Conservation (phyloP, 2,888 invertebrate species). For the Adelphocoris suturalis region DNA sequence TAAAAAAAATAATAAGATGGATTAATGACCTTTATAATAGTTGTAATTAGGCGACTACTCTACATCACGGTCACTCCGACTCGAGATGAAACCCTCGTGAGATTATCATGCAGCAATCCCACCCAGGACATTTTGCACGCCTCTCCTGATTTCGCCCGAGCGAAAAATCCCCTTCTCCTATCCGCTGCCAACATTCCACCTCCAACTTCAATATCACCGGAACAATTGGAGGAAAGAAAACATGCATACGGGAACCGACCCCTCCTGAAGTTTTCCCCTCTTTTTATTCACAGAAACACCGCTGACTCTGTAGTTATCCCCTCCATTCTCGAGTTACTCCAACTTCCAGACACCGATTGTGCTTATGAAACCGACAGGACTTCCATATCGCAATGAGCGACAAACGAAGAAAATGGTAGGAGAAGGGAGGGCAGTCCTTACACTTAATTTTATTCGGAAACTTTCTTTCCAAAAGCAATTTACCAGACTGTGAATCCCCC, state of each 20-base stretch:
- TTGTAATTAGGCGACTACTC: too few species aligned
- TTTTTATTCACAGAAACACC: background rate
- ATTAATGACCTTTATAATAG: too few species aligned
- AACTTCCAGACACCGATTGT: conserved; percentile 44
- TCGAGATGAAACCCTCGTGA: background rate
- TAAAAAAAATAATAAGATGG: too few species aligned
- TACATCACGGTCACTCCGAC: too few species aligned
- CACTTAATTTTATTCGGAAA: conserved; percentile 50
- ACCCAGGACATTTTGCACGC: background rate
- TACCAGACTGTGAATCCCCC: conserved; percentile 36
- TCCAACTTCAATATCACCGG: conserved; percentile 16
- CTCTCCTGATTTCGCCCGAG: background rate
- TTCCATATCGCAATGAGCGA: conserved; percentile 30
- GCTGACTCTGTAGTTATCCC: conserved; percentile 9
- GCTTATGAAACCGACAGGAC: conserved; percentile 45
- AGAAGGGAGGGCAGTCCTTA: background rate
- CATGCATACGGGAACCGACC: conserved; percentile 6
- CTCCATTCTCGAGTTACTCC: conserved; percentile 24
- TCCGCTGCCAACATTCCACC: background rate
- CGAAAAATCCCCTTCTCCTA: background rate
- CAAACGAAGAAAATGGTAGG: conserved; percentile 11
- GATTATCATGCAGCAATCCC: background rate
- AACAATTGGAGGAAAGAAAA: background rate
- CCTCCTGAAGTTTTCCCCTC: background rate
- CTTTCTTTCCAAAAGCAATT: conserved; percentile 46